phyloP scores from a whole-genome alignment of 2,888 invertebrate genomes.

The Eurois occulta region DNA sequence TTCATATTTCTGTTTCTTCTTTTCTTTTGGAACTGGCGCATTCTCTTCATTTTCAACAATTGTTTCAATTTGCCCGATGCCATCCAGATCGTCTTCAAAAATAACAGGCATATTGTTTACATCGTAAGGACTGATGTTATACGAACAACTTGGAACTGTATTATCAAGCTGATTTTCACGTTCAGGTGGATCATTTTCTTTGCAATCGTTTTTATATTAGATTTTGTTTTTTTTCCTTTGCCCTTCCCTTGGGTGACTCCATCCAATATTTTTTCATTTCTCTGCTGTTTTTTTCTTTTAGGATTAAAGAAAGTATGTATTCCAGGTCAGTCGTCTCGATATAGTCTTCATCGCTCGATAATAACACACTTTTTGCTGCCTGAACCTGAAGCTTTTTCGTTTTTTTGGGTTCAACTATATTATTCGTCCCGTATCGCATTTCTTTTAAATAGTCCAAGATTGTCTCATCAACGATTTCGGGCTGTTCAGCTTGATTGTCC shows the following conservation, averaged over 20 bases:
- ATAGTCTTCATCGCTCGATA: slow-evolving; percentile 1
- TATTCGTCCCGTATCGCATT: not conserved
- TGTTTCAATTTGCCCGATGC: not conserved
- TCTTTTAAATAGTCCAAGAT: not conserved
- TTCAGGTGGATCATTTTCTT: slow-evolving; percentile 2
- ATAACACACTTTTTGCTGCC: slow-evolving; percentile 10
- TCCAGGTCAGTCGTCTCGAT: not conserved
- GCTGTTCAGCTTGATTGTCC: not conserved
- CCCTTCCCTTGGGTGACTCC: not conserved
- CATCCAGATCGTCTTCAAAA: slow-evolving; percentile 4
- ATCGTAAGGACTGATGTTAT: slow-evolving; percentile 1
- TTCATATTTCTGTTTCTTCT: not conserved
- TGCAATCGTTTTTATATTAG: not conserved
- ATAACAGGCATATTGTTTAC: slow-evolving; percentile 1
- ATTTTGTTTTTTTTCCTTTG: slow-evolving; percentile 5
- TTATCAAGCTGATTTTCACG: not conserved
- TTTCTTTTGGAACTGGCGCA: not conserved
- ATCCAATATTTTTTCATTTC: not conserved
- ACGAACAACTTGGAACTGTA: not conserved
- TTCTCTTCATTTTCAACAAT: not conserved
- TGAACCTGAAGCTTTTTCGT: not conserved
- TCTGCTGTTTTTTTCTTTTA: not conserved
- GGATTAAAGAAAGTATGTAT: not conserved
- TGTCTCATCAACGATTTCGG: slow-evolving; percentile 2
- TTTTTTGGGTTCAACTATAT: slow-evolving; percentile 8